Conservation (phyloP, 37 sponge, comb jelly and placozoan species). For the Aphrocallistes beatrix region DNA sequence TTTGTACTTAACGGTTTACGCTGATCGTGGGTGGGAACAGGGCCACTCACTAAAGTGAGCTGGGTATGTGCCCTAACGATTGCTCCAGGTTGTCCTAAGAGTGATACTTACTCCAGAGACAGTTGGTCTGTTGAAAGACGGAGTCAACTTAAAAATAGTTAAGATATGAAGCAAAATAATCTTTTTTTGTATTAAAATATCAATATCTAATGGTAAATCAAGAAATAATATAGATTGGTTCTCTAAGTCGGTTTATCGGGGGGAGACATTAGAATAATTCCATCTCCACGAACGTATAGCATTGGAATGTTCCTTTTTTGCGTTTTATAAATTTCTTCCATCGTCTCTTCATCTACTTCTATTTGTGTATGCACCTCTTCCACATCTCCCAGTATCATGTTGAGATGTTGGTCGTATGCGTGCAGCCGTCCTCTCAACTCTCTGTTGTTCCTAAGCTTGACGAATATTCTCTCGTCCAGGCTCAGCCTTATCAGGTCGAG, state of each 20-base stretch:
- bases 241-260: slow-evolving; percentile 31
- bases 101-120: too few species aligned
- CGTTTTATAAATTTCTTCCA: slow-evolving; percentile 90
- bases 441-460: slow-evolving; percentile 91
- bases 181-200: too few species aligned
- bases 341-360: slow-evolving; percentile 95
- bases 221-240: too few species aligned
- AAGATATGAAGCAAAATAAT: too few species aligned
- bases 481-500: slow-evolving; percentile 85
- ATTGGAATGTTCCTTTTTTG: slow-evolving; percentile 79
- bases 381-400: slow-evolving; percentile 94
- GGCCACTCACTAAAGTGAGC: too few species aligned
- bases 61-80: too few species aligned
- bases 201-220: too few species aligned
- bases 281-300: slow-evolving; percentile 97
- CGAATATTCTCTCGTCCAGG: slow-evolving; percentile 84
- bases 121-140: too few species aligned
- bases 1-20: too few species aligned
- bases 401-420: slow-evolving; percentile 95
- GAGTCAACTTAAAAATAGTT: too few species aligned
- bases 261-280: slow-evolving; percentile 93
- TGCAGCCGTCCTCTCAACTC: slow-evolving; percentile 85
- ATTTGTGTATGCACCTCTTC: slow-evolving; percentile 91
- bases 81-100: too few species aligned
- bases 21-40: too few species aligned